Percentiles rank a stretch among this genome's conserved stretches.
These are phyloP conservation scores for Mormyrus hasselquistii DNA, from an alignment of 2,797 vertebrate species.

Conservation along the genomic window DNA sequence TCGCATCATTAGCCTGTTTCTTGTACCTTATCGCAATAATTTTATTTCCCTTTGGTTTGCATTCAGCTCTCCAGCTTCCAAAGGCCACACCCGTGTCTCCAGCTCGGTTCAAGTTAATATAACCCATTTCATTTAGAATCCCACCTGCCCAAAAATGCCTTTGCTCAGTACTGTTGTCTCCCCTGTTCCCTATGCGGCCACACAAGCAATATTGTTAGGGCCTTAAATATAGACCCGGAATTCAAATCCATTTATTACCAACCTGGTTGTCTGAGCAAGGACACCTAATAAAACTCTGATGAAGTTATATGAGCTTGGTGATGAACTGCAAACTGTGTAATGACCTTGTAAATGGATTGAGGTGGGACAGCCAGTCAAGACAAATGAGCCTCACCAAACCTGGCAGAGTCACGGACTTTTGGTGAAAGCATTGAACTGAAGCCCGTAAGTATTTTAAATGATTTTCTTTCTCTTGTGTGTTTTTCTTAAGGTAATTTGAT, in stretches of 20 bases:
- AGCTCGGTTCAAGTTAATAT: not conserved
- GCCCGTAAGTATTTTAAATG: not conserved
- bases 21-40: not conserved
- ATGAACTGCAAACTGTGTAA: not conserved
- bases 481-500: not conserved
- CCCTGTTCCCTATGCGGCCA: not conserved
- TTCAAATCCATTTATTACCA: not conserved
- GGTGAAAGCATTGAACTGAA: not conserved
- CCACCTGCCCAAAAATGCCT: not conserved
- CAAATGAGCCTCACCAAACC: not conserved
- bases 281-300: not conserved
- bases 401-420: not conserved
- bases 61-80: not conserved
- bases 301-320: not conserved
- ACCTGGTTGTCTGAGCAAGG: not conserved
- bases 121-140: not conserved
- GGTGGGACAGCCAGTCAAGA: not conserved
- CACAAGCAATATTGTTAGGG: not conserved
- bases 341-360: not conserved
- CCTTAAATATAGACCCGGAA: not conserved
- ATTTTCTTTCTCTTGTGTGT: not conserved
- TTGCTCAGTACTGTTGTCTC: not conserved
- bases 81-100: not conserved
- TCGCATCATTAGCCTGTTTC: not conserved
- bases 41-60: not conserved